phyloP scores from a whole-genome alignment of 2,888 invertebrate genomes.

The Meteorus colon region DNA sequence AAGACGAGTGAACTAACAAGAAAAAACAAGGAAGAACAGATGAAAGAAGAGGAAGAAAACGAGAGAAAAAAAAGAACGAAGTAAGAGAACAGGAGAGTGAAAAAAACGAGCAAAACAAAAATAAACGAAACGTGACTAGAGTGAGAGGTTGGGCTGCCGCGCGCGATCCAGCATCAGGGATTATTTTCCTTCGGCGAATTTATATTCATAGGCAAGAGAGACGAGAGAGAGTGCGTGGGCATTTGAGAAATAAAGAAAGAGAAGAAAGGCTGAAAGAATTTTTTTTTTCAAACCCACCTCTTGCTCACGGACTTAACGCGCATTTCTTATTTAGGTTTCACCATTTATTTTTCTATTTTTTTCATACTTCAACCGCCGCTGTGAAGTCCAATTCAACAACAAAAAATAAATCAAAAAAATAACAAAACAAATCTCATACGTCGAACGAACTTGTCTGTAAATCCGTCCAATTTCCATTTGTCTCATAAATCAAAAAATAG shows the following conservation, averaged over 20 bases:
- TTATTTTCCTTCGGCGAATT: constrained; percentile 36
- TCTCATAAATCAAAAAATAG: neutral
- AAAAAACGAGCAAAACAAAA: neutral
- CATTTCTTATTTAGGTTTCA: neutral
- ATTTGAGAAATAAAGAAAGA: neutral
- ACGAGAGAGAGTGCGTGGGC: neutral
- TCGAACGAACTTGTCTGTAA: neutral
- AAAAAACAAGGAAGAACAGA: constrained; percentile 10
- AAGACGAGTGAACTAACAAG: constrained; percentile 5
- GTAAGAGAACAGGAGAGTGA: neutral
- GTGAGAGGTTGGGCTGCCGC: neutral
- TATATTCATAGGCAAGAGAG: constrained; percentile 34
- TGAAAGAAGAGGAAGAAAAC: constrained; percentile 9
- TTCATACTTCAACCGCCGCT: neutral
- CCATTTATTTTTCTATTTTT: constrained; percentile 4
- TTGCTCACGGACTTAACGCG: neutral
- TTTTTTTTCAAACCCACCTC: neutral
- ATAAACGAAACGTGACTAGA: constrained; percentile 21
- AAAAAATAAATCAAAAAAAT: neutral
- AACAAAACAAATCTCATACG: neutral
- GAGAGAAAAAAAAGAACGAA: neutral
- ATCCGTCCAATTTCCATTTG: neutral
- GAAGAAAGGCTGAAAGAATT: neutral
- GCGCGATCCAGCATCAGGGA: constrained; percentile 14
- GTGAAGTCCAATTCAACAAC: no score